These are phyloP conservation scores for Baccha elongata DNA, from an alignment of 2,888 invertebrate genomes.

Conservation along the genomic window DNA sequence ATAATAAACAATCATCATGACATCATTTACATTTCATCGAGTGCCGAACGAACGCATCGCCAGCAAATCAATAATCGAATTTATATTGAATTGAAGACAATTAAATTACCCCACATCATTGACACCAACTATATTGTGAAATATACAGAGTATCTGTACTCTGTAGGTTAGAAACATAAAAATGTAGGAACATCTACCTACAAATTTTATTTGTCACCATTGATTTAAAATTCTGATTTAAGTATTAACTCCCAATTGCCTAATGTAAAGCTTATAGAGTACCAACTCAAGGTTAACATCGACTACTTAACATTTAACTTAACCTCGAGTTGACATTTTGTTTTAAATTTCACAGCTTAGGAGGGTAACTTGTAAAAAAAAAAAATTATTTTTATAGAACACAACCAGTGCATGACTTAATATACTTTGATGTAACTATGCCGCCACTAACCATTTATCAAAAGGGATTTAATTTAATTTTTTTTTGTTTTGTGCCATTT, in stretches of 20 bases:
- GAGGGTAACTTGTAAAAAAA: not conserved
- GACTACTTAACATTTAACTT: constrained; percentile 7
- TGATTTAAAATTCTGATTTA: constrained; percentile 16
- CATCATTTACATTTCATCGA: constrained; percentile 56
- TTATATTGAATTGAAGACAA: constrained; percentile 57
- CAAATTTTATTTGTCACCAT: constrained; percentile 2
- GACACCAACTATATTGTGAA: constrained; percentile 33
- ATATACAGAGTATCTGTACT: too few relatives aligned
- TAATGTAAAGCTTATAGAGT: not conserved
- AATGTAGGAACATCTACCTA: not conserved
- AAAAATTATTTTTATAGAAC: constrained; percentile 2
- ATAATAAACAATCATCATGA: constrained; percentile 31
- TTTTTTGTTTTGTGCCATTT: constrained; percentile 11
- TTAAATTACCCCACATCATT: constrained; percentile 63
- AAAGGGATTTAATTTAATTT: constrained; percentile 24
- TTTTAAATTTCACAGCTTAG: not conserved
- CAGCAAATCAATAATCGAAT: constrained; percentile 64
- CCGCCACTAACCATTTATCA: constrained; percentile 18
- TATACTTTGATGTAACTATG: constrained; percentile 18
- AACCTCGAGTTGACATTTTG: constrained; percentile 25
- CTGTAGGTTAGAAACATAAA: not conserved
- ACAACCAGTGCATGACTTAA: constrained; percentile 26
- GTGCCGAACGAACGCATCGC: constrained; percentile 41
- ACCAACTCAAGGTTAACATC: constrained; percentile 13
- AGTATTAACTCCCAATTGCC: not conserved